A percentile compares a stretch with the other conserved stretches of the same genome.
Conservation (phyloP, 2,888 invertebrate species). For the Diaperis boleti region DNA sequence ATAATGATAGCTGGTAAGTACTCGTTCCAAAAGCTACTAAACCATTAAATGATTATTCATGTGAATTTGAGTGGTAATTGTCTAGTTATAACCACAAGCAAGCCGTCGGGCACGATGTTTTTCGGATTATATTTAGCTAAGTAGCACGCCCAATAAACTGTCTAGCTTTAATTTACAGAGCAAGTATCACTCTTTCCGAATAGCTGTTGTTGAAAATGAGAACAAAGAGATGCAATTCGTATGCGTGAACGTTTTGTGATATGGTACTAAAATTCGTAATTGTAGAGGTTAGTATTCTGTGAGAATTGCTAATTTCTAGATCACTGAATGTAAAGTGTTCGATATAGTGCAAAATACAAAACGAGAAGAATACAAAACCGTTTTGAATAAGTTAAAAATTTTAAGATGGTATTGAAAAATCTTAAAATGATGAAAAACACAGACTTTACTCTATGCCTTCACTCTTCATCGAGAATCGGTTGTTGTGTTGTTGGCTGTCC, state of each 20-base stretch:
- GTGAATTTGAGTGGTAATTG: slow-evolving; percentile 22
- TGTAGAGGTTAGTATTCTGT: background rate
- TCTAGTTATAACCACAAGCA: slow-evolving; percentile 23
- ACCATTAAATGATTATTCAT: slow-evolving; percentile 28
- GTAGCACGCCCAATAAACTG: slow-evolving; percentile 18
- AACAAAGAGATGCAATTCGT: slow-evolving; percentile 11
- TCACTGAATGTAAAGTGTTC: no score
- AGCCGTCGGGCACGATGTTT: slow-evolving; percentile 27
- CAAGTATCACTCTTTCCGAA: slow-evolving; percentile 6
- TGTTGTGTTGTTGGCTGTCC: no score
- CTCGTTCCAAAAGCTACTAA: slow-evolving; percentile 20
- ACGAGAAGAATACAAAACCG: no score
- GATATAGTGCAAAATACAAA: no score
- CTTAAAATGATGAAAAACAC: no score
- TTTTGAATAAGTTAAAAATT: no score
- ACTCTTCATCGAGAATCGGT: no score
- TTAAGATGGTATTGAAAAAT: no score
- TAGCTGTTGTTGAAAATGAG: slow-evolving; percentile 13
- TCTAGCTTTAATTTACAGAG: slow-evolving; percentile 22
- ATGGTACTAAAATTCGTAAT: slow-evolving; percentile 24
- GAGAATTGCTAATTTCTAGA: slow-evolving; percentile 24
- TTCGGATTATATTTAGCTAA: slow-evolving; percentile 26
- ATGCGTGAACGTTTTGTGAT: background rate
- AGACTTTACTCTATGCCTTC: no score
- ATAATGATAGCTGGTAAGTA: slow-evolving; percentile 8